phyloP scores from a whole-genome alignment of 2,888 invertebrate genomes.

The Protophormia terraenovae region DNA sequence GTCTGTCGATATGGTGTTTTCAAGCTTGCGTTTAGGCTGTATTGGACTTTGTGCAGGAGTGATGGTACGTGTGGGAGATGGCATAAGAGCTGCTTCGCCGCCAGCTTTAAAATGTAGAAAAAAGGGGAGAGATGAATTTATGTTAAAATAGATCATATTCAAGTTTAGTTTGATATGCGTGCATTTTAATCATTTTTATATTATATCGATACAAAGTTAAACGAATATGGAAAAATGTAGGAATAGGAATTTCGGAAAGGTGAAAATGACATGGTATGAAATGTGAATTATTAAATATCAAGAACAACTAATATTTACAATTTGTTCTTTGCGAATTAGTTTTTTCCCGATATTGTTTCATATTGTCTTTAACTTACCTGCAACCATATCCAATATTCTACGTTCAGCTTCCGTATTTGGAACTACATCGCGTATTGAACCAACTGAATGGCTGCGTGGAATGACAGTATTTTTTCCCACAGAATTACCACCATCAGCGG shows the following conservation, averaged over 20 bases:
- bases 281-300: constrained; percentile 8
- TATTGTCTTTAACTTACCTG: constrained; percentile 79
- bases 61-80: constrained; percentile 84
- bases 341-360: not conserved
- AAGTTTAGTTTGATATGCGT: constrained; percentile 74
- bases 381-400: constrained; percentile 88
- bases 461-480: constrained; percentile 83
- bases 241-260: constrained; percentile 61
- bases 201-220: not conserved
- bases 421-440: constrained; percentile 88
- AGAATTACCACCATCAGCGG: constrained; percentile 80
- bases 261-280: constrained; percentile 26
- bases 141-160: constrained; percentile 70
- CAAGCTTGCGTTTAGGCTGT: constrained; percentile 89
- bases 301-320: not conserved
- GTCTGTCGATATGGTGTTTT: constrained; percentile 88
- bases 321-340: not conserved
- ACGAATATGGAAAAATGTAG: constrained; percentile 11
- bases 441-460: constrained; percentile 86
- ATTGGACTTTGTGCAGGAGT: constrained; percentile 81
- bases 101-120: constrained; percentile 76
- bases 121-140: constrained; percentile 62
- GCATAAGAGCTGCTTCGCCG: constrained; percentile 83
- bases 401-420: constrained; percentile 86
- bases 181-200: not conserved